Evolutionary conservation across 2,113 vertebrate genomes (phyloP).

Genomic region (Epinephelus fuscoguttatus): DNA sequence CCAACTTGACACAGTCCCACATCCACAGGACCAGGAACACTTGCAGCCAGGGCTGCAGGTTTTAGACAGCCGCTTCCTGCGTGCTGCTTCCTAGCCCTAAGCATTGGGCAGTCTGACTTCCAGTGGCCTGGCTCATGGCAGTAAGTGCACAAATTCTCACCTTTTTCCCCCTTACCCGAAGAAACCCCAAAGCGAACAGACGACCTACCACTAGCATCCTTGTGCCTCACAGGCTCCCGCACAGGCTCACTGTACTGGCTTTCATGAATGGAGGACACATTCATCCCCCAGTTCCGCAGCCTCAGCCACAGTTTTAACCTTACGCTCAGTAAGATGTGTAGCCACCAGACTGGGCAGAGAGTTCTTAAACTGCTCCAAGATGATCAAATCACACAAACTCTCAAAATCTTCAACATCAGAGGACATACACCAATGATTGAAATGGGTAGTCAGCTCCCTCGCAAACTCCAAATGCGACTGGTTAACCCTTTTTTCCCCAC

Average conservation of each 20-base stretch:
- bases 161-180: neutral
- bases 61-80: too few relatives aligned
- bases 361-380: neutral
- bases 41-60: too few relatives aligned
- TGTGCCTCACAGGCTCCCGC: neutral
- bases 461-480: neutral
- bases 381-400: neutral
- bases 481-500: too few relatives aligned
- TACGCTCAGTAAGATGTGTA: neutral
- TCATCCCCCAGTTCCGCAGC: neutral
- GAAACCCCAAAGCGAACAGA: neutral
- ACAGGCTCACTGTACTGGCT: neutral
- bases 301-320: neutral
- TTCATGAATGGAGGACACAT: too few relatives aligned
- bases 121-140: neutral
- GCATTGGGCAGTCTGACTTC: too few relatives aligned
- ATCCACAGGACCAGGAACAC: neutral
- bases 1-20: too few relatives aligned
- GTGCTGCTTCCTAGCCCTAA: too few relatives aligned
- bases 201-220: neutral
- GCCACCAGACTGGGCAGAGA: neutral
- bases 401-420: neutral
- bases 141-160: neutral
- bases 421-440: neutral
- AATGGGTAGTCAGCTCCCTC: neutral